Percentiles rank a stretch among this genome's conserved stretches.
These are phyloP conservation scores for Drosophila rhopaloa DNA, from an alignment of 1,140 invertebrate species.

Conservation along the genomic window DNA sequence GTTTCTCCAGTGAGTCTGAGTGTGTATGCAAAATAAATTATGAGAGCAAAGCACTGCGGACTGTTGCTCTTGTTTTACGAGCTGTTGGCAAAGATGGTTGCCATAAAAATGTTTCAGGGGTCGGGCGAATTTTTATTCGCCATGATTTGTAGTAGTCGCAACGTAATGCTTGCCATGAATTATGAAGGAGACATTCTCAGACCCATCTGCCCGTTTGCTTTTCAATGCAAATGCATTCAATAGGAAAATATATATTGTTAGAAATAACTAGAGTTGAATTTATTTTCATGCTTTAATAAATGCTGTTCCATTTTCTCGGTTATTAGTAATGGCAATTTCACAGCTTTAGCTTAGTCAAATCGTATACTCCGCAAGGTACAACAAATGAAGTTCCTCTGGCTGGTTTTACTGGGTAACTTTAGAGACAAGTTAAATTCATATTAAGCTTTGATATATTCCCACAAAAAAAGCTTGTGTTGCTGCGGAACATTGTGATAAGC, in stretches of 20 bases:
- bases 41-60: constrained; percentile 25
- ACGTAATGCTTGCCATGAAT: constrained; percentile 39
- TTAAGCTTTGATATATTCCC: not conserved
- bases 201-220: constrained; percentile 25
- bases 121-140: constrained; percentile 28
- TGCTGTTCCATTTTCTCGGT: not conserved
- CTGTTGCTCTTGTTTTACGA: constrained; percentile 48
- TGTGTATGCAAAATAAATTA: constrained; percentile 63
- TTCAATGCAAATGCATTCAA: constrained; percentile 9
- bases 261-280: constrained; percentile 5
- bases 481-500: constrained; percentile 6
- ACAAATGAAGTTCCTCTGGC: not conserved
- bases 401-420: not conserved
- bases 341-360: not conserved
- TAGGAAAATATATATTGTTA: constrained; percentile 11
- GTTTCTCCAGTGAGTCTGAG: constrained; percentile 25
- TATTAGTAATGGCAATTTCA: not conserved
- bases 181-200: constrained; percentile 25
- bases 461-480: not conserved
- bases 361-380: not conserved
- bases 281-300: constrained; percentile 2
- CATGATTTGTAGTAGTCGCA: constrained; percentile 48
- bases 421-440: too few species aligned
- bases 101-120: constrained; percentile 34
- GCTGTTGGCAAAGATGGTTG: constrained; percentile 48